These are phyloP conservation scores for Trinectes maculatus DNA, from an alignment of 2,113 vertebrate genomes.

Conservation along the genomic window DNA sequence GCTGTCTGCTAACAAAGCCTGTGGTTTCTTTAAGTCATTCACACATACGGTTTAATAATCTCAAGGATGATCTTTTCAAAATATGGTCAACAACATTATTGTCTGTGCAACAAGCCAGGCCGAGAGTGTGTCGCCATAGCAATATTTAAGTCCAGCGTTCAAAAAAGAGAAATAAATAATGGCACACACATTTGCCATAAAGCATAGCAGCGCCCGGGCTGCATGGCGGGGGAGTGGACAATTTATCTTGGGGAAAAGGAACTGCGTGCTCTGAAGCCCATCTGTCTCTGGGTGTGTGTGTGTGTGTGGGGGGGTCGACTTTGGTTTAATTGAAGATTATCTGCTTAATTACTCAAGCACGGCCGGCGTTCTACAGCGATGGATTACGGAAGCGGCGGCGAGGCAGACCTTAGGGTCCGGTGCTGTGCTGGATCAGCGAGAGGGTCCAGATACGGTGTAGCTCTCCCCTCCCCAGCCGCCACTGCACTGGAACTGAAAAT, in stretches of 20 bases:
- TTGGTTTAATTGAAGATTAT: conserved; percentile 84
- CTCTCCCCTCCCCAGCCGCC: conserved; percentile 42
- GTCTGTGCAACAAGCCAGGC: conserved; percentile 1
- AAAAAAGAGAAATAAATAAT: conserved; percentile 50
- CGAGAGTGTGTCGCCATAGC: conserved; percentile 34
- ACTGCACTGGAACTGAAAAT: conserved; percentile 49
- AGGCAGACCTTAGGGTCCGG: conserved; percentile 74
- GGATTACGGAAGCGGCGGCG: conserved; percentile 74
- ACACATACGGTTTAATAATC: too few species aligned
- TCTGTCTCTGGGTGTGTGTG: conserved; percentile 66
- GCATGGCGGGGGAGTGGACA: conserved; percentile 48
- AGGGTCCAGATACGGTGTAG: conserved; percentile 66
- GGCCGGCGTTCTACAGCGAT: conserved; percentile 76
- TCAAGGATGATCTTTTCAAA: not conserved
- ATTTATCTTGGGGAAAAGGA: conserved; percentile 71
- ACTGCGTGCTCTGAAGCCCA: conserved; percentile 55
- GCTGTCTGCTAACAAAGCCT: too few species aligned
- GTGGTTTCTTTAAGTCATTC: not conserved
- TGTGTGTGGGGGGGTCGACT: conserved; percentile 65
- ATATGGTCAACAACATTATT: conserved; percentile 3
- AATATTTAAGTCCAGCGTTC: conserved; percentile 22
- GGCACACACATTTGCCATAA: conserved; percentile 44
- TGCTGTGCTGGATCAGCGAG: conserved; percentile 74
- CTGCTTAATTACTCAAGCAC: conserved; percentile 84
- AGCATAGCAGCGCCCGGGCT: conserved; percentile 43